Evolutionary conservation across 2,113 vertebrate species (phyloP).

Genomic region (Lucifuga dentata): DNA sequence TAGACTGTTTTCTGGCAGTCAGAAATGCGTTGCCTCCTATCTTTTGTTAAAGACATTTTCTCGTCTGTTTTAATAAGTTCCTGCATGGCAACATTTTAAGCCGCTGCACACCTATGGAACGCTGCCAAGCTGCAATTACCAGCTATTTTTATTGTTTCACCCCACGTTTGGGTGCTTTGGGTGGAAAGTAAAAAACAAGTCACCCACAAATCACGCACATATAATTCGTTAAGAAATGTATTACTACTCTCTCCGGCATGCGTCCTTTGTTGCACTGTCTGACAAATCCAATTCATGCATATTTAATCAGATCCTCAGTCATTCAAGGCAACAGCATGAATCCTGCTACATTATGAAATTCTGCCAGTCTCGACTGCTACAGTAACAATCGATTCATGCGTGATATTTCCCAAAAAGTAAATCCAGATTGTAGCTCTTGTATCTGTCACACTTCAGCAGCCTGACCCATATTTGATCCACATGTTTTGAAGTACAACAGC

Average conservation of each 20-base stretch:
- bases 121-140: conserved; percentile 11
- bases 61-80: no score
- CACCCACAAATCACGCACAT: background rate
- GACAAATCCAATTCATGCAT: conserved; percentile 66
- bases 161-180: background rate
- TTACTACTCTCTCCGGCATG: conserved; percentile 28
- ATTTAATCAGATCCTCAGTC: conserved; percentile 53
- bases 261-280: conserved; percentile 70
- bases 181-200: background rate
- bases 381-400: background rate
- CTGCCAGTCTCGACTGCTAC: background rate
- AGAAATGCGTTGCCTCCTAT: no score
- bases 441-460: background rate
- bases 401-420: background rate
- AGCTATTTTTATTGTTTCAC: background rate
- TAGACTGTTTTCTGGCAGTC: no score
- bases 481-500: conserved; percentile 34
- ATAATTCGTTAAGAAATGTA: conserved; percentile 24
- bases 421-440: background rate
- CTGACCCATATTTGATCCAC: conserved; percentile 63
- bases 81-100: background rate
- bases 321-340: conserved; percentile 36
- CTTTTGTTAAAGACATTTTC: no score
- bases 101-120: background rate
- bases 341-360: conserved; percentile 35